A percentile compares a stretch with the other conserved stretches of the same genome.
These are phyloP conservation scores for Sciurus niger DNA, from an alignment of 2,113 vertebrate species.

Conservation along the genomic window DNA sequence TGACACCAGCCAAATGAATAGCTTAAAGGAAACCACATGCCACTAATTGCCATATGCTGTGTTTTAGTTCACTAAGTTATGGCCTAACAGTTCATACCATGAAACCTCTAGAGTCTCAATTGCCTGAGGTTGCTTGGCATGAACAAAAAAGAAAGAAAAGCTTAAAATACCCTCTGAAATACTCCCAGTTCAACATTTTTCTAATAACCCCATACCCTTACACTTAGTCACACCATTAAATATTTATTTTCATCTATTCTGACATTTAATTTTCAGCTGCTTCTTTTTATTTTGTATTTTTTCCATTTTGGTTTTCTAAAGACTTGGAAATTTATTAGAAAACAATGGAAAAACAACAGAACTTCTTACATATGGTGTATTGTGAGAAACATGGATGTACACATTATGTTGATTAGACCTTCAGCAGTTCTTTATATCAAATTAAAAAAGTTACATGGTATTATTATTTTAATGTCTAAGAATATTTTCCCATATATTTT, in stretches of 20 bases:
- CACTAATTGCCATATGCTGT: conserved; percentile 84
- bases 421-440: conserved; percentile 15
- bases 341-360: conserved; percentile 63
- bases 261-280: conserved; percentile 75
- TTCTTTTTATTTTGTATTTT: conserved; percentile 56
- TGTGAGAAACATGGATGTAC: not conserved
- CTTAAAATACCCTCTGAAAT: conserved; percentile 77
- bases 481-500: not conserved
- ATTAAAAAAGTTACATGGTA: not conserved
- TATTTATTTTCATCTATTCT: conserved; percentile 78
- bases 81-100: conserved; percentile 79
- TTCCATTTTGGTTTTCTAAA: conserved; percentile 70
- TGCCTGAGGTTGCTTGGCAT: conserved; percentile 83
- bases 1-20: conserved; percentile 74
- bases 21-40: conserved; percentile 82
- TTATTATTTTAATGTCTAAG: not conserved
- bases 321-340: conserved; percentile 63
- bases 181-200: conserved; percentile 64
- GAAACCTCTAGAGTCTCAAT: conserved; percentile 75
- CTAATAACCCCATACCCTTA: conserved; percentile 70
- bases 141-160: conserved; percentile 77
- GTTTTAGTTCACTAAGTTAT: conserved; percentile 80
- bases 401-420: conserved; percentile 52
- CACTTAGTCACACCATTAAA: conserved; percentile 76
- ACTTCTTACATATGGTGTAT: conserved; percentile 50